These are phyloP conservation scores for Pristis pectinata DNA, from an alignment of 2,797 vertebrate species.

Conservation along the genomic window DNA sequence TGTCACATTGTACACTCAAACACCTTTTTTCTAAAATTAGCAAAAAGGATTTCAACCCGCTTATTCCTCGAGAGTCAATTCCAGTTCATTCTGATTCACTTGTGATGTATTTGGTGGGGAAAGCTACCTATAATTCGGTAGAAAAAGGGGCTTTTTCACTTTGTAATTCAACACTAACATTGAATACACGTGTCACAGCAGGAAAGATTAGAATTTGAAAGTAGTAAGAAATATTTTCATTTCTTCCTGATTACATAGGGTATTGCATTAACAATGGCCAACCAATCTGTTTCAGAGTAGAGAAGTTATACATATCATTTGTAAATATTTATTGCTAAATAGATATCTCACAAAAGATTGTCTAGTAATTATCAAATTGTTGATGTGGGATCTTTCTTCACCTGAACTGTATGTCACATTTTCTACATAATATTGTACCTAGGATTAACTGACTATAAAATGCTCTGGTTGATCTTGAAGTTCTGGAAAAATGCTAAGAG, in stretches of 20 bases:
- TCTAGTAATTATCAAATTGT: no score
- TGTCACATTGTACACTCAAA: not conserved
- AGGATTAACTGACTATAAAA: no score
- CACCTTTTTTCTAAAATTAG: not conserved
- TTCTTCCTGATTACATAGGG: not conserved
- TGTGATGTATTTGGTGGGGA: no score
- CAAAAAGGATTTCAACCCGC: not conserved
- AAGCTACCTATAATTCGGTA: not conserved
- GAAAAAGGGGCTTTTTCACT: not conserved
- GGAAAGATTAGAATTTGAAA: not conserved
- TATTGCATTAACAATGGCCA: no score
- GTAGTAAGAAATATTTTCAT: not conserved
- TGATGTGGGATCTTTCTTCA: no score
- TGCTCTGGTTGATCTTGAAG: no score
- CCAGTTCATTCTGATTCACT: not conserved
- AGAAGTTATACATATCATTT: no score
- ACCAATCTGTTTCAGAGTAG: not conserved
- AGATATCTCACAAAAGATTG: no score
- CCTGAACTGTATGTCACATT: no score
- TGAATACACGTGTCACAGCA: not conserved
- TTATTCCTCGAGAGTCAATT: constrained; percentile 20
- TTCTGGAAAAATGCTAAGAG: no score
- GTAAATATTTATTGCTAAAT: no score
- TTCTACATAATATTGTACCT: no score
- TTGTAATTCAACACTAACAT: not conserved